Evolutionary conservation across 2,888 invertebrate genomes (phyloP), one percentile per base, ranked within the genome.

Genomic region (Calliopum simillimum): DNA sequence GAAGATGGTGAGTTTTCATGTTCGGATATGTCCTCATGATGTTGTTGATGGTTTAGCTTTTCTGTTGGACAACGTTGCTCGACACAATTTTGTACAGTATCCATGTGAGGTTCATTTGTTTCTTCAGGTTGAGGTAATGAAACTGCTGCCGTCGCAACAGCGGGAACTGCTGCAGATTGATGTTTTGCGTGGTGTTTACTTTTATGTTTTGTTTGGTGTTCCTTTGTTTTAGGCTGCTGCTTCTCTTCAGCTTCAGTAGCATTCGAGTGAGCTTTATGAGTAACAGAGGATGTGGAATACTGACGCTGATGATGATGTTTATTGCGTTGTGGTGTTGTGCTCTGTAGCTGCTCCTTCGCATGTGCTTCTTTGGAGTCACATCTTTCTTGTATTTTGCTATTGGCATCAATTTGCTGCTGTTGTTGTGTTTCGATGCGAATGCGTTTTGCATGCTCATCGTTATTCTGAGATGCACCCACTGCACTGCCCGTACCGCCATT

Each of bases 281-380:
- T 73, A 46, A 49, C 33, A 14, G 74, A 70, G 13, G 72, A 61
- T 43, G 33, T 55, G 21, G 68, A 55, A 56, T 3, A 88, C 81
- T 14, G 90, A 90, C 72, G 93, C 91, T 66, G 88, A 87, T 3
- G 76, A 62, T 76, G 75, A 62, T 77, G 73, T 62, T 76, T 77
- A 64, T 62, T 74, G 4, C 76, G 88, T 82, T 66, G 86, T 86
- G 8, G 33, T 25, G 12, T 71, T 25, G 12, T 71, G 72, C 56
- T 73, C 71, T 13, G 71, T n/a, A 70, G 66, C 13, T 70, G 68
- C 19, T 76, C 77, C 58, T 74, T 73, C 46, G 68, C 71, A 64
- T 68, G 44, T n/a, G 69, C 76, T 66, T 82, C 82, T 62, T 84
- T 80, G 23, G 78, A 77, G 67, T 81, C 80, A 1, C 80, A 78